These are phyloP conservation scores for Chymomyza amoena DNA, from an alignment of 2,888 invertebrate species.

Conservation along the genomic window DNA sequence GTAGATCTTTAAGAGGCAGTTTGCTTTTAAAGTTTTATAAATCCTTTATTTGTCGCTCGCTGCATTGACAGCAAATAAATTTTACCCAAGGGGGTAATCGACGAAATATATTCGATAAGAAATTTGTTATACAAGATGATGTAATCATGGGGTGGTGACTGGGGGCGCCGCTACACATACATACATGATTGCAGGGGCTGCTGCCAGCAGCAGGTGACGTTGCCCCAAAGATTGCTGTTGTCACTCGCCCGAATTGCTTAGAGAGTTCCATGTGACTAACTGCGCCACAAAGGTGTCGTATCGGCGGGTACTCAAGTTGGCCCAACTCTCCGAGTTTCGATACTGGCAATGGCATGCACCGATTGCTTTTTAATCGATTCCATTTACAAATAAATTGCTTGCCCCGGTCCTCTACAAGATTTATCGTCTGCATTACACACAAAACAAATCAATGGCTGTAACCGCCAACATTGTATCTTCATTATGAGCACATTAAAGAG, in stretches of 20 bases:
- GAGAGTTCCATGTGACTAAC: conserved; percentile 68
- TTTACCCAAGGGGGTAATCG: conserved; percentile 79
- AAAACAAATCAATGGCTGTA: conserved; percentile 39
- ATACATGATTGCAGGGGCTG: conserved; percentile 7
- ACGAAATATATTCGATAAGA: conserved; percentile 75
- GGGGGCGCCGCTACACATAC: conserved; percentile 12
- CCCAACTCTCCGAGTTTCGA: conserved; percentile 9
- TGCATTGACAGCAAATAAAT: conserved; percentile 77
- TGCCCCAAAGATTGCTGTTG: conserved; percentile 55
- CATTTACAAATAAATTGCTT: conserved; percentile 79
- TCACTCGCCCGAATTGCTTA: conserved; percentile 68
- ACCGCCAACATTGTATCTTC: conserved; percentile 47
- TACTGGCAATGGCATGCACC: conserved; percentile 44
- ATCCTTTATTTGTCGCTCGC: conserved; percentile 75
- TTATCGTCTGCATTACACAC: conserved; percentile 39
- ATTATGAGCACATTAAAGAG: conserved; percentile 34
- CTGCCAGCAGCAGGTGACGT: conserved; percentile 23
- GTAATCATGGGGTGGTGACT: conserved; percentile 47
- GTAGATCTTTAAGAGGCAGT: not conserved
- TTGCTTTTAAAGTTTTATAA: conserved; percentile 51
- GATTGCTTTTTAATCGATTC: conserved; percentile 79
- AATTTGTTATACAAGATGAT: conserved; percentile 72
- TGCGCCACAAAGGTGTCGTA: conserved; percentile 70
- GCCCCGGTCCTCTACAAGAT: conserved; percentile 50
- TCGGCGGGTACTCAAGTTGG: conserved; percentile 23